Conservation (phyloP, 1,140 invertebrate species). For the Streblospio benedicti region DNA sequence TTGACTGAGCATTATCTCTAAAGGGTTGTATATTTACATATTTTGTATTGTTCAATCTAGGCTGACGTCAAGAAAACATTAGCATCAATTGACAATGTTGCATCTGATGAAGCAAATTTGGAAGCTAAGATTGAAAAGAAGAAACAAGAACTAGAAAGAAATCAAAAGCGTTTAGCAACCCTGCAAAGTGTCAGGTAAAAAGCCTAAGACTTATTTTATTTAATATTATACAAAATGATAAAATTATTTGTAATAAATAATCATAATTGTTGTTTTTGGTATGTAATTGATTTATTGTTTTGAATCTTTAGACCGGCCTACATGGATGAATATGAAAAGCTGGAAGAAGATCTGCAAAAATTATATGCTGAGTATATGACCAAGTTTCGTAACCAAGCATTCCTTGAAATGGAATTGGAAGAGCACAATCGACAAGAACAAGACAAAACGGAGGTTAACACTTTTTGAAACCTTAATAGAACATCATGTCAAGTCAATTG, state of each 20-base stretch:
- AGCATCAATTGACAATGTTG: constrained; percentile 71
- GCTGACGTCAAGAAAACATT: constrained; percentile 64
- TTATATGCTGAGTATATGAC: constrained; percentile 82
- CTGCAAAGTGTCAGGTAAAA: constrained; percentile 80
- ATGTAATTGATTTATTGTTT: constrained; percentile 2
- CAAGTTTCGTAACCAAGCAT: constrained; percentile 76
- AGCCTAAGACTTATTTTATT: not conserved
- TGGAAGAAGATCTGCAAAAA: constrained; percentile 75
- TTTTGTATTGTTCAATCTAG: no score
- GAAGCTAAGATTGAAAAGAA: constrained; percentile 87
- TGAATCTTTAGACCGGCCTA: constrained; percentile 72
- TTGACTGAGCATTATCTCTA: no score
- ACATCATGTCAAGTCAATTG: not conserved
- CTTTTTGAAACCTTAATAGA: not conserved
- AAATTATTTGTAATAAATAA: not conserved
- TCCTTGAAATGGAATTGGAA: constrained; percentile 66
- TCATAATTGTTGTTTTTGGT: not conserved
- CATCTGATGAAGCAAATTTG: constrained; percentile 73
- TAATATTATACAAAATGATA: not conserved
- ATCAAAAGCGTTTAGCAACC: constrained; percentile 78
- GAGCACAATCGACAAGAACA: constrained; percentile 61
- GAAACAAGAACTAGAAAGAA: constrained; percentile 77
- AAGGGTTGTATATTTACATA: no score
- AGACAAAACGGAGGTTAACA: constrained; percentile 57
- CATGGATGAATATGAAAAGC: constrained; percentile 88